A percentile compares a stretch with the other conserved stretches of the same genome.
Evolutionary conservation across 2,888 invertebrate genomes (phyloP).

Genomic region (Asteroscopus sphinx): DNA sequence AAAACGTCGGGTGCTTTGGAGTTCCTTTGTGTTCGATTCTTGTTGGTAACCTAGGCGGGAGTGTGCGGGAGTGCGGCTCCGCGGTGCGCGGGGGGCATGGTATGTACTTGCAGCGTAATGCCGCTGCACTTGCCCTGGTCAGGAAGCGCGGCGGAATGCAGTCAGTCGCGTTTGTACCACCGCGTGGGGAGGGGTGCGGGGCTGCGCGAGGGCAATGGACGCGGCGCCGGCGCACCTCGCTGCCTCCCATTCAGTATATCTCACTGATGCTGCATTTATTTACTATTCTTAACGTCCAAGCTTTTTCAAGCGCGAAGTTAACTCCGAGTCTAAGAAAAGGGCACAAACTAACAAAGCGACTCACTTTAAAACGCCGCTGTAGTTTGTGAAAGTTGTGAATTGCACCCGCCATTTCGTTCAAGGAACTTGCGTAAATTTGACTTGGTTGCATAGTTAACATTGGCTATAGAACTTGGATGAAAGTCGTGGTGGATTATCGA

Average conservation of each 20-base stretch:
- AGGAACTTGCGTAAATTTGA: slow-evolving; percentile 46
- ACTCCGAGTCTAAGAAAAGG: slow-evolving; percentile 34
- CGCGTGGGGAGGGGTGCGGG: slow-evolving; percentile 69
- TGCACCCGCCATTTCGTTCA: slow-evolving; percentile 57
- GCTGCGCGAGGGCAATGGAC: slow-evolving; percentile 81
- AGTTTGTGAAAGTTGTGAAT: slow-evolving; percentile 59
- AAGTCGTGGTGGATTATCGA: slow-evolving; percentile 41
- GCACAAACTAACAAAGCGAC: slow-evolving; percentile 43
- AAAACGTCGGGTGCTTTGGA: slow-evolving; percentile 55
- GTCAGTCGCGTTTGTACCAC: slow-evolving; percentile 87
- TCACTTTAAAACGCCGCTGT: slow-evolving; percentile 42
- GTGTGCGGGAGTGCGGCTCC: slow-evolving; percentile 49
- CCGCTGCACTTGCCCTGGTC: slow-evolving; percentile 88
- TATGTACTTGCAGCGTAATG: slow-evolving; percentile 86
- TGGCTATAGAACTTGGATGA: slow-evolving; percentile 45
- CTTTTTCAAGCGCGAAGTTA: slow-evolving; percentile 42
- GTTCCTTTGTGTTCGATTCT: slow-evolving; percentile 70
- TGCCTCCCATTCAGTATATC: slow-evolving; percentile 81
- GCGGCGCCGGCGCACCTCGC: slow-evolving; percentile 82
- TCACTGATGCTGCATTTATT: slow-evolving; percentile 77
- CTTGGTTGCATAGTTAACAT: slow-evolving; percentile 49
- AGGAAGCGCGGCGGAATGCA: slow-evolving; percentile 90
- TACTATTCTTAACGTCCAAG: slow-evolving; percentile 70
- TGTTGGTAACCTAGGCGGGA: slow-evolving; percentile 68
- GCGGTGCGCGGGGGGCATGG: slow-evolving; percentile 62